Evolutionary conservation across 2,113 vertebrate species (phyloP).

Genomic region (Indicator maculatus): DNA sequence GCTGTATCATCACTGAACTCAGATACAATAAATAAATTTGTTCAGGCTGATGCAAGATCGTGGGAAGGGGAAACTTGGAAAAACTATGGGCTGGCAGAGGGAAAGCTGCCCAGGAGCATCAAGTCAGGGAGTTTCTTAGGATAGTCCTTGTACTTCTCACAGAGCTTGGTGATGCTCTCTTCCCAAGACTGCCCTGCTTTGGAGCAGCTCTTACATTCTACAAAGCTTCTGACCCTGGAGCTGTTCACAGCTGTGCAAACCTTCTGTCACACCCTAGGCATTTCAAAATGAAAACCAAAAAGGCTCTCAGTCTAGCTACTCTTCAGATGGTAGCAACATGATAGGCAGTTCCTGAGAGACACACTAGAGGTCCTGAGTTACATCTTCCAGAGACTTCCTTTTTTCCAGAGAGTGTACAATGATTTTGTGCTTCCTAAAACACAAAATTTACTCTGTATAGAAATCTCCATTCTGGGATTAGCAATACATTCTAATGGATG

Average conservation of each 20-base stretch:
- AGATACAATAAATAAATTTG: not conserved
- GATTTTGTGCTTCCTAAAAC: not conserved
- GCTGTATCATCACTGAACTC: not conserved
- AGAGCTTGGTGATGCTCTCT: not conserved
- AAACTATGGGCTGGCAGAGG: not conserved
- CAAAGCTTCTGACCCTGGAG: not conserved
- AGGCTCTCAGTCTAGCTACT: not conserved
- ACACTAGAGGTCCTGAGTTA: conserved; percentile 12
- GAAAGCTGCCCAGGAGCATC: not conserved
- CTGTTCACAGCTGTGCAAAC: not conserved
- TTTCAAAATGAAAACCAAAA: not conserved
- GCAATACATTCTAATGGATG: not conserved
- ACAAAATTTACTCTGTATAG: not conserved
- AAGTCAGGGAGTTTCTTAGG: not conserved
- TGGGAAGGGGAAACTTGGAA: not conserved
- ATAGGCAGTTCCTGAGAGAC: not conserved
- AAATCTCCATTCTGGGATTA: not conserved
- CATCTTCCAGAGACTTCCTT: not conserved
- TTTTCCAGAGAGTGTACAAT: not conserved
- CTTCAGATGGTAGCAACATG: not conserved
- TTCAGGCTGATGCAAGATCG: not conserved
- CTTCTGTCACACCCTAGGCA: not conserved
- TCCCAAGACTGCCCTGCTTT: not conserved
- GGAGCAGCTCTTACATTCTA: not conserved
- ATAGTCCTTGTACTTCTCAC: not conserved